These are phyloP conservation scores for Parotia lawesii DNA, from an alignment of 2,113 vertebrate genomes.

Conservation along the genomic window DNA sequence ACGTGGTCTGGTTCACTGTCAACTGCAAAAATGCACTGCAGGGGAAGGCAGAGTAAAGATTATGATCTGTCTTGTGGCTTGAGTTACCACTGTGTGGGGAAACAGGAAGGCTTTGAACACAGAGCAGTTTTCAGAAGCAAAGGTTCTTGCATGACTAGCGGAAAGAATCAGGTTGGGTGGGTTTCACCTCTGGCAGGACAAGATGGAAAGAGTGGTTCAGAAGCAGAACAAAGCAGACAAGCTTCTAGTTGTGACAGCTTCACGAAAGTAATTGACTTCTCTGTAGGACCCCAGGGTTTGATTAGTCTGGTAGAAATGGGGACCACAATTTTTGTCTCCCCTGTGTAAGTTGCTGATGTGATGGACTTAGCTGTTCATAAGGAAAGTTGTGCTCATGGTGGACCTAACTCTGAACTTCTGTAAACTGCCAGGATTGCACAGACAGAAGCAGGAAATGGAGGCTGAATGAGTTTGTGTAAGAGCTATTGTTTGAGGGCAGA, in stretches of 20 bases:
- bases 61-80: neutral
- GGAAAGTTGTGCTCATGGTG: neutral
- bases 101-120: neutral
- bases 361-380: neutral
- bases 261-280: neutral
- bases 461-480: neutral
- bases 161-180: neutral
- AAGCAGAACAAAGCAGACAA: neutral
- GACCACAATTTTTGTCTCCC: neutral
- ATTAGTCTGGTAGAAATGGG: neutral
- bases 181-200: neutral
- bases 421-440: neutral
- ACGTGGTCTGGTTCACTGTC: neutral
- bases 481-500: neutral
- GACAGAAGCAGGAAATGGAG: neutral
- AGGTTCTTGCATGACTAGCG: neutral
- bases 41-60: neutral
- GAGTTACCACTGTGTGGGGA: neutral
- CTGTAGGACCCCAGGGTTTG: neutral
- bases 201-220: neutral
- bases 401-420: neutral
- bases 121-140: neutral
- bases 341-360: neutral
- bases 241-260: neutral
- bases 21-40: neutral